Conservation (phyloP, 2,113 vertebrate species). For the Nibea coibor region DNA sequence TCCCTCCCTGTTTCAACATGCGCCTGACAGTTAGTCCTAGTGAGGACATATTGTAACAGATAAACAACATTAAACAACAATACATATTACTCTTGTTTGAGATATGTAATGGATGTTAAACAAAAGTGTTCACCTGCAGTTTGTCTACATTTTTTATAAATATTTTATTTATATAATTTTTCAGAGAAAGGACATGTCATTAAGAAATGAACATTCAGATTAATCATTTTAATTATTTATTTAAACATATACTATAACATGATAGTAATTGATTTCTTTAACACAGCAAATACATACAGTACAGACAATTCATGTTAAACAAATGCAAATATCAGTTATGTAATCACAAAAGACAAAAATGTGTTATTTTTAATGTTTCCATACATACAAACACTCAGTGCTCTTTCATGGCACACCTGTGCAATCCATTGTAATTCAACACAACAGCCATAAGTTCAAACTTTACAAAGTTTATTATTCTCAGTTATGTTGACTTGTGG, state of each 20-base stretch:
- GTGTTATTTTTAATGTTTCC: constrained; percentile 5
- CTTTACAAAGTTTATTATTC: neutral
- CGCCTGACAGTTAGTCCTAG: too few relatives aligned
- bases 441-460: neutral
- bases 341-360: constrained; percentile 24
- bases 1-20: too few relatives aligned
- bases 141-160: too few relatives aligned
- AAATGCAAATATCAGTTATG: neutral
- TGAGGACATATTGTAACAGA: too few relatives aligned
- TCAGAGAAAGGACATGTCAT: neutral
- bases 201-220: neutral
- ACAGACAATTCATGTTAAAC: constrained; percentile 11
- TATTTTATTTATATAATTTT: too few relatives aligned
- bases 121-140: too few relatives aligned
- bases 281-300: neutral
- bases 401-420: neutral
- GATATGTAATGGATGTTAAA: too few relatives aligned
- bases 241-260: constrained; percentile 16
- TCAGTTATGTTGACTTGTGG: neutral
- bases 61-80: too few relatives aligned
- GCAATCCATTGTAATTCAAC: neutral
- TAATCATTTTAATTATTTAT: constrained; percentile 5
- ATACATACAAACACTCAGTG: neutral
- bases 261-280: neutral
- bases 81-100: too few relatives aligned